Conservation (phyloP, 2,888 invertebrate genomes). For the Nesidiocoris tenuis region DNA sequence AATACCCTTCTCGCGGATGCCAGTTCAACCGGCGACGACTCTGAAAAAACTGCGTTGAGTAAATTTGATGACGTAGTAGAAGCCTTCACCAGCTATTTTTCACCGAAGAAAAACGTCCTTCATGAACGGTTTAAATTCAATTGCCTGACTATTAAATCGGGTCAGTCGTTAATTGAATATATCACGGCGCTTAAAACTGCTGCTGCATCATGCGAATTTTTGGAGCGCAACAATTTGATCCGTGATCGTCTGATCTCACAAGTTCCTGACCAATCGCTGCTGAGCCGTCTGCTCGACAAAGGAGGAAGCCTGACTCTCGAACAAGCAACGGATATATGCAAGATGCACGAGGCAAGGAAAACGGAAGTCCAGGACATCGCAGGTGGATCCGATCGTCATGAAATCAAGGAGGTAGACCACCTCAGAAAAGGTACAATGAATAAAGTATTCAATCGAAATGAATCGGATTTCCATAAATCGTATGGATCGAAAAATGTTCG, state of each 20-base stretch:
- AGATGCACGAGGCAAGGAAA: background rate
- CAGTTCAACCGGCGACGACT: background rate
- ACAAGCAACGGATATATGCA: background rate
- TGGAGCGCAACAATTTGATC: constrained; percentile 16
- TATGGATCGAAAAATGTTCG: background rate
- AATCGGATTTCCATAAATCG: too few species aligned
- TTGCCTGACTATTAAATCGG: background rate
- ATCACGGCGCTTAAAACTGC: constrained; percentile 4
- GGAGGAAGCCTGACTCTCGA: constrained; percentile 10
- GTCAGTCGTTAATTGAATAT: background rate
- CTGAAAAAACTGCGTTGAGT: background rate
- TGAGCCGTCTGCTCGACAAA: constrained; percentile 1
- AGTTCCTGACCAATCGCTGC: background rate
- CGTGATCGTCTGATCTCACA: constrained; percentile 9
- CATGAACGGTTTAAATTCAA: constrained; percentile 26
- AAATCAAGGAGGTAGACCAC: background rate
- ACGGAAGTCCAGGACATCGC: background rate
- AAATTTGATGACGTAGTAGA: constrained; percentile 5
- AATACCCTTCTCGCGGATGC: background rate
- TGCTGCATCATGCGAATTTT: constrained; percentile 2
- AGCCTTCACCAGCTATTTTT: constrained; percentile 2
- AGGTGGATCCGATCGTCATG: constrained; percentile 3
- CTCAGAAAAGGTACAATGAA: background rate
- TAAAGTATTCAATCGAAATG: too few species aligned
- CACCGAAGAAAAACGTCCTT: constrained; percentile 9